Evolutionary conservation across 2,888 invertebrate species (phyloP).

Genomic region (Drosophila mimica): DNA sequence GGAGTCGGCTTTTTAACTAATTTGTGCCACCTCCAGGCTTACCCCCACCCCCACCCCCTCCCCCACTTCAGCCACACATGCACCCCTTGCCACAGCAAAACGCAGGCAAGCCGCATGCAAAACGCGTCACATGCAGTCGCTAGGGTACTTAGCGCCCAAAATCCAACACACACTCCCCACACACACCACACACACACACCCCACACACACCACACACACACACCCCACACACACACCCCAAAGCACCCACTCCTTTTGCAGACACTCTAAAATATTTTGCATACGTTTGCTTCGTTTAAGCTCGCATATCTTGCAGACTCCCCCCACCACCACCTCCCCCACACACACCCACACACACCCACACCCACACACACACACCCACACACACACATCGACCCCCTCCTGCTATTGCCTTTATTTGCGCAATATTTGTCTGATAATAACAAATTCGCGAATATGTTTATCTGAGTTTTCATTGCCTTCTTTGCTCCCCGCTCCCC

Average conservation of each 20-base stretch:
- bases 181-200: background rate
- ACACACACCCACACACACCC: background rate
- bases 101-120: slow-evolving; percentile 73
- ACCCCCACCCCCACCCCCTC: slow-evolving; percentile 1
- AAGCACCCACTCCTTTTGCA: slow-evolving; percentile 7
- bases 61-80: slow-evolving; percentile 1
- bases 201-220: slow-evolving; percentile 15
- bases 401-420: slow-evolving; percentile 60
- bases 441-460: slow-evolving; percentile 83
- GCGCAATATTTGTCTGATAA: slow-evolving; percentile 81
- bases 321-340: background rate
- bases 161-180: slow-evolving; percentile 11
- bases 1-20: slow-evolving; percentile 81
- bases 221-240: background rate
- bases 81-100: slow-evolving; percentile 32
- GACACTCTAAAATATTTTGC: slow-evolving; percentile 64
- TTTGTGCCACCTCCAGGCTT: slow-evolving; percentile 70
- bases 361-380: background rate
- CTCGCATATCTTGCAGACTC: slow-evolving; percentile 15
- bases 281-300: slow-evolving; percentile 62
- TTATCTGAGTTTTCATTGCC: slow-evolving; percentile 81
- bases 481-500: slow-evolving; percentile 58
- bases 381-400: background rate
- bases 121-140: slow-evolving; percentile 79
- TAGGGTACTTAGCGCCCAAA: slow-evolving; percentile 66